Conservation (phyloP, 2,888 invertebrate species). For the Cheilosia pagana region DNA sequence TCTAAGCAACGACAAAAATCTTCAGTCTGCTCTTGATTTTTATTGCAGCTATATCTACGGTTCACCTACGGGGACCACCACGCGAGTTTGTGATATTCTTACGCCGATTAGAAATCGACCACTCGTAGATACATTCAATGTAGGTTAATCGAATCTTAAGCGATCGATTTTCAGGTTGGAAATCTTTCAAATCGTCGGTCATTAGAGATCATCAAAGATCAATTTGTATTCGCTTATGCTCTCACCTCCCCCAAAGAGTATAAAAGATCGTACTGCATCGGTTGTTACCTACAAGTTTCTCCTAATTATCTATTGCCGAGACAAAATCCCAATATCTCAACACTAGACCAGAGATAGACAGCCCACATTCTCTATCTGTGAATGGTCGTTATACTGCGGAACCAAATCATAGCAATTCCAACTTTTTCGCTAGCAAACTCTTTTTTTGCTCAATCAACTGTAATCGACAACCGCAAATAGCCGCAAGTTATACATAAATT, state of each 20-base stretch:
- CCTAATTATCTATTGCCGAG: not conserved
- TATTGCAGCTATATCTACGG: too few relatives aligned
- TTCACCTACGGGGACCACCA: too few relatives aligned
- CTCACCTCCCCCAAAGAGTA: slow-evolving; percentile 15
- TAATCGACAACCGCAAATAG: slow-evolving; percentile 70
- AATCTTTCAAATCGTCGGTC: too few relatives aligned
- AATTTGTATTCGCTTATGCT: slow-evolving; percentile 30
- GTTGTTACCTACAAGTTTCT: slow-evolving; percentile 6
- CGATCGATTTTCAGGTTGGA: too few relatives aligned
- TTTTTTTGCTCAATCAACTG: slow-evolving; percentile 65
- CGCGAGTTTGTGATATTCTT: too few relatives aligned
- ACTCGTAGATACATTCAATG: too few relatives aligned
- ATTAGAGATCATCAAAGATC: slow-evolving; percentile 16
- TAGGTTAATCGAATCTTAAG: too few relatives aligned
- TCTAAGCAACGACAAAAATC: too few relatives aligned
- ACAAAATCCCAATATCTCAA: slow-evolving; percentile 6
- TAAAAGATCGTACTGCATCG: slow-evolving; percentile 39
- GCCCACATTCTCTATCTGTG: slow-evolving; percentile 18
- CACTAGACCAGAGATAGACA: slow-evolving; percentile 15
- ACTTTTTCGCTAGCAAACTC: slow-evolving; percentile 45
- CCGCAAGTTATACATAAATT: slow-evolving; percentile 51
- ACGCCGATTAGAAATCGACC: too few relatives aligned
- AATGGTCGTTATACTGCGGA: slow-evolving; percentile 47
- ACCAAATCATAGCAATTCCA: slow-evolving; percentile 57
- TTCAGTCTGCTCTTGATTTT: too few relatives aligned